These are phyloP conservation scores for Chrysolina oricalcia DNA, from an alignment of 2,888 invertebrate genomes.

Conservation along the genomic window DNA sequence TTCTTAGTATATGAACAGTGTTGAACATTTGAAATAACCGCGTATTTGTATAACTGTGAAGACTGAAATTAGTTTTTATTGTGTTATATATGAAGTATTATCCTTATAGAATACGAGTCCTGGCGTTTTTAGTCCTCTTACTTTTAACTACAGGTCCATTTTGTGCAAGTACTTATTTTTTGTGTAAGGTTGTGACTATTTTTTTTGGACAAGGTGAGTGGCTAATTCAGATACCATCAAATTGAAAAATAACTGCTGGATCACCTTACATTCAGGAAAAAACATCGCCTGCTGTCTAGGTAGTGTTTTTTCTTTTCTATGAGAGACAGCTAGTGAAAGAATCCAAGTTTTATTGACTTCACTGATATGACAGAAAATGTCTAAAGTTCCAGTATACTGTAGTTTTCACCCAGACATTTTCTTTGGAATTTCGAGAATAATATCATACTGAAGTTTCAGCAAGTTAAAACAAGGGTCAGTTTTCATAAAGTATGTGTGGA, in stretches of 20 bases:
- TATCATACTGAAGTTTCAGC: too few relatives aligned
- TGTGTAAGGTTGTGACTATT: constrained; percentile 50
- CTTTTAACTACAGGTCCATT: constrained; percentile 27
- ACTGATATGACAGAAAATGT: too few relatives aligned
- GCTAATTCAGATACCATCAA: background rate
- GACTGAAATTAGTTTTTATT: constrained; percentile 71
- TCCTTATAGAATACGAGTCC: constrained; percentile 65
- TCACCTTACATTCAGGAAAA: background rate
- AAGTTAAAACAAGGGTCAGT: too few relatives aligned
- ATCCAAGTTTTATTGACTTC: too few relatives aligned
- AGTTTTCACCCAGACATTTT: too few relatives aligned
- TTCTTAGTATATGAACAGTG: constrained; percentile 69
- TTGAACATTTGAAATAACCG: constrained; percentile 66
- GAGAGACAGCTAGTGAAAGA: too few relatives aligned
- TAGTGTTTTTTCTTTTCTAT: too few relatives aligned
- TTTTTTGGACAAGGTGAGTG: constrained; percentile 43
- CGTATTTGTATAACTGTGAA: constrained; percentile 71
- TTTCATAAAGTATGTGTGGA: too few relatives aligned
- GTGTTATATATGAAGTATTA: constrained; percentile 70
- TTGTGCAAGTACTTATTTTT: constrained; percentile 53
- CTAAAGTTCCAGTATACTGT: too few relatives aligned
- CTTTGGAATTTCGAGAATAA: too few relatives aligned
- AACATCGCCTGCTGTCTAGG: too few relatives aligned
- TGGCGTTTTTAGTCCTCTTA: constrained; percentile 64
- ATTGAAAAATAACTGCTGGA: background rate